Conservation (phyloP, 2,797 vertebrate genomes). For the Silurus lanzhouensis region DNA sequence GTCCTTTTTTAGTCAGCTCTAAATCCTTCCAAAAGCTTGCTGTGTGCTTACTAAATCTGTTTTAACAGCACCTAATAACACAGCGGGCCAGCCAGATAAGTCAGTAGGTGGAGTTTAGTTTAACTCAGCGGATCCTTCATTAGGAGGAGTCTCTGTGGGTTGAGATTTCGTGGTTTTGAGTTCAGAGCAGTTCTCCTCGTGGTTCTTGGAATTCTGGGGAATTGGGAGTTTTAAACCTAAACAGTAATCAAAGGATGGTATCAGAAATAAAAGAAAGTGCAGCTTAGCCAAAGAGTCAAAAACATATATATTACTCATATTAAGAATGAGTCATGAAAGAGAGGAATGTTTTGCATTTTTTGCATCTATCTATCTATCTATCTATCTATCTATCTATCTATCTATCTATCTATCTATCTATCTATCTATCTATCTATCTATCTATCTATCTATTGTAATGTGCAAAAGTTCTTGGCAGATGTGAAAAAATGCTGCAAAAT, state of each 20-base stretch:
- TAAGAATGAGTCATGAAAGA: not conserved
- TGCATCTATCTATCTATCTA: too few species aligned
- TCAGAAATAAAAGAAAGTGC: not conserved
- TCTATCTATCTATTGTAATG: too few species aligned
- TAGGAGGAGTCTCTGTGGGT: not conserved
- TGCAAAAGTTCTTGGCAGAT: too few species aligned
- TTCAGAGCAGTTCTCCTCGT: not conserved
- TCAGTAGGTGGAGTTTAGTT: constrained; percentile 9
- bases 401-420: too few species aligned
- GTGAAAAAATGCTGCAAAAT: too few species aligned
- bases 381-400: too few species aligned
- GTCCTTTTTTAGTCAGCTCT: not conserved
- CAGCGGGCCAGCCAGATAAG: constrained; percentile 18
- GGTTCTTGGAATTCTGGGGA: not conserved
- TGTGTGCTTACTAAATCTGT: constrained; percentile 25
- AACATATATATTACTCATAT: not conserved
- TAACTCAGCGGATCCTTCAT: not conserved
- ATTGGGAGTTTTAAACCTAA: not conserved
- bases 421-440: too few species aligned
- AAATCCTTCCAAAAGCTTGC: constrained; percentile 24
- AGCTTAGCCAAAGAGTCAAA: not conserved
- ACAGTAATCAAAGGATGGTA: constrained; percentile 1
- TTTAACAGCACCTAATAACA: constrained; percentile 25
- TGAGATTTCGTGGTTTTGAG: not conserved
- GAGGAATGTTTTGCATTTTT: too few species aligned